phyloP scores from a whole-genome alignment of 2,888 invertebrate genomes.

The Nomada ruficornis region DNA sequence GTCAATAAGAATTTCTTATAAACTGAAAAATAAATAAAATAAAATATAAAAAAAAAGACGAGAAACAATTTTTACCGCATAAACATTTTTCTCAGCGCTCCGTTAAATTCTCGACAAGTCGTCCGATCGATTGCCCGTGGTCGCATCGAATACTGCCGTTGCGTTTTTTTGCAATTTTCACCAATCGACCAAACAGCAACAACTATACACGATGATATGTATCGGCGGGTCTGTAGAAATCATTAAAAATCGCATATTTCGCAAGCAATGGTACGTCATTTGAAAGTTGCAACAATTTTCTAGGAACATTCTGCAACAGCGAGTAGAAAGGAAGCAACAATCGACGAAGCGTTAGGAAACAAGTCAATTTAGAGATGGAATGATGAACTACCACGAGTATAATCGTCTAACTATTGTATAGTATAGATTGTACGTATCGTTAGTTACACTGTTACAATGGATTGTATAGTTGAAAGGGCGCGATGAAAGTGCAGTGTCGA shows the following conservation, averaged over 20 bases:
- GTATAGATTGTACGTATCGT: slow-evolving; percentile 47
- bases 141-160: slow-evolving; percentile 56
- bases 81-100: slow-evolving; percentile 28
- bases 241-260: not conserved
- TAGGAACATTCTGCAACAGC: slow-evolving; percentile 9
- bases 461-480: slow-evolving; percentile 36
- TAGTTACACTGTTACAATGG: slow-evolving; percentile 40
- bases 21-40: not conserved
- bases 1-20: not conserved
- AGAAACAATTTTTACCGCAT: not conserved
- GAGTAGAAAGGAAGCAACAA: slow-evolving; percentile 7
- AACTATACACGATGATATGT: slow-evolving; percentile 34
- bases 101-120: not conserved
- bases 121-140: not conserved
- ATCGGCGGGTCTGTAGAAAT: slow-evolving; percentile 15
- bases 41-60: not conserved
- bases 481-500: not conserved
- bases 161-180: slow-evolving; percentile 24
- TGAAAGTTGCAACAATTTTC: not conserved
- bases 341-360: slow-evolving; percentile 33
- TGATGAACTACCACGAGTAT: slow-evolving; percentile 46
- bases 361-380: slow-evolving; percentile 60
- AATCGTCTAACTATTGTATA: slow-evolving; percentile 61
- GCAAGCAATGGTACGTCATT: not conserved
- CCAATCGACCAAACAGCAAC: slow-evolving; percentile 34